Evolutionary conservation across 2,797 vertebrate genomes (phyloP), one percentile per base, ranked within the genome.

Genomic region (Eidolon dupreanum): DNA sequence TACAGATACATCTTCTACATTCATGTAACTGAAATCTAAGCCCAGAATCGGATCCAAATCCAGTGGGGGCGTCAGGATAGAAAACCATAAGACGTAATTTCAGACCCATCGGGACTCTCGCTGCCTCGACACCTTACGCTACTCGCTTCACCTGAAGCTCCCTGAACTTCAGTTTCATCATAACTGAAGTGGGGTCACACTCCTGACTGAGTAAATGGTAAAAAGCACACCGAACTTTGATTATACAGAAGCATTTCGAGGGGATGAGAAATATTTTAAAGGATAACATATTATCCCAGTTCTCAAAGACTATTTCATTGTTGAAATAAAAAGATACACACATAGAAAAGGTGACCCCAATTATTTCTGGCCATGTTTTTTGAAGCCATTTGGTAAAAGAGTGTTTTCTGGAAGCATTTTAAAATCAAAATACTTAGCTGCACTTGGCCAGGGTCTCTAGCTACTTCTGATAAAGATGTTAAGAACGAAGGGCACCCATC

Each of bases 11-110:
- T 85, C 82, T 93, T 95, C 65, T 74, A 88, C 22, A 70, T 38
- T 93, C 86, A 43, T 94, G 63, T 55, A 78, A 81, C 11, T 96
- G 66, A 75, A 93, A 95, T 74, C 2, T 92, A 94, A 94, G 77
- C 65, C 70, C 51, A 46, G 26, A 92, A 28, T n/a, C 86, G 36
- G 71, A 57, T 33, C 51, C n/a, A 79, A 87, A 12, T 63, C 9
- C 31, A 92, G 66, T 46, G 17, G 17, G 19, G 36, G 22, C 17
- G 12, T 55, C 55, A 68, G 33, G 70, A 13, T 15, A 77, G 68
- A 77, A 81, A 92, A 93, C 10, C 4, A 4, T 53, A 51, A 65
- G 33, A 41, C n/a, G 1, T 33, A 36, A 33, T 59, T 75, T 28
- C 65, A 87, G 8, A 82, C 53, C 46, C 71, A 20, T 57, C 73